Base-by-base conservation (phyloP, 2,113 vertebrate species). In the Jacana jacana region DNA sequence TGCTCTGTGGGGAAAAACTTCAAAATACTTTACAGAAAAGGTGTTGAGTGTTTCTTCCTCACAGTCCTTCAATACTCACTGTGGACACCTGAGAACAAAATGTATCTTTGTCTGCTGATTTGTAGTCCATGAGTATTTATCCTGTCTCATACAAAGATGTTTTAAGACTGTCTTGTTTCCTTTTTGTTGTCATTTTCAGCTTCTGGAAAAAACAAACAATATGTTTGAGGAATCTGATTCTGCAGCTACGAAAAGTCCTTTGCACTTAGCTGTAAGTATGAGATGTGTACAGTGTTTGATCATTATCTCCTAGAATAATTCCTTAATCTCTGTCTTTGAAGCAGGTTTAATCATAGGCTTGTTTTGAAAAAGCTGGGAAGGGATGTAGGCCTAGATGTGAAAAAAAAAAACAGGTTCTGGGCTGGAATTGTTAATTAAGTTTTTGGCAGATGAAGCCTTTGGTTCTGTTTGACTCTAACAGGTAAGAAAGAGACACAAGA, bases 241-340 rank as follows among this genome's bases (percentile, higher is more conserved):
- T 37, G 91, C 93, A 20, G 97, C 98, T 80, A 98, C 98, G 17
- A 98, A 98, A 97, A 99, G 99, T 93, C 99, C 99, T 3, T 98
- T 99, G 87, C 99, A 99, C 92, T 98, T 99, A 76, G 99, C 99
- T 73, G 99, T 99, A 98, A 99, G 99, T 97, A 93, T 61, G 48
- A 88, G 46, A 83, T 0, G 8, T 46, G 31, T 76, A 7, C 60
- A 57, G 14, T 1, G 1, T 88, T 96, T 84, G 64, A 69, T 81
- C 17, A 7, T 5, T 52, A 30, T 68, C 48, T 92, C 31, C 28
- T 44, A 33, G 48, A 83, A 37, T 13, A 77, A 60, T 54, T 81
- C 71, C 17, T 78, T 86, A 66, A 66, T 54, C n/a, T 89, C 66
- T 82, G 25, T 79, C 35, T 92, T 82, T 80, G 82, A 89, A 82